Evolutionary conservation across 2,888 invertebrate species (phyloP).

Genomic region (Pristionchus entomophagus): DNA sequence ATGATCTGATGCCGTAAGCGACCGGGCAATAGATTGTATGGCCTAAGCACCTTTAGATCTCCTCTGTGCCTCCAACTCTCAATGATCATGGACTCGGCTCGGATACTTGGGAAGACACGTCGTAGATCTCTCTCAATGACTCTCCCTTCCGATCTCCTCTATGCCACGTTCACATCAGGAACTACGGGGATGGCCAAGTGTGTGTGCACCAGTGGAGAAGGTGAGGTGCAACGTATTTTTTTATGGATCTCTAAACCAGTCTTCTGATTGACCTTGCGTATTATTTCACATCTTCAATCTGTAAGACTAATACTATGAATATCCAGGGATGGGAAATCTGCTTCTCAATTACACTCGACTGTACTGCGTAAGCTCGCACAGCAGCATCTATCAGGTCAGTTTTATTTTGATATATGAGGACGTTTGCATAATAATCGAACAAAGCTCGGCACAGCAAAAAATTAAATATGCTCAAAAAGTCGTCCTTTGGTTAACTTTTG

Average conservation of each 20-base stretch:
- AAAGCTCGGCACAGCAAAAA: too few relatives aligned
- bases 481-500: too few relatives aligned
- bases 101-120: not conserved
- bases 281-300: too few relatives aligned
- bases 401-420: not conserved
- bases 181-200: slow-evolving; percentile 70
- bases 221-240: too few relatives aligned
- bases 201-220: slow-evolving; percentile 58
- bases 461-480: too few relatives aligned
- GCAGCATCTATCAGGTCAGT: slow-evolving; percentile 63
- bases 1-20: not conserved
- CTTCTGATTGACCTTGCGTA: too few relatives aligned
- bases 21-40: not conserved
- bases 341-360: slow-evolving; percentile 57
- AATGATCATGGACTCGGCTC: not conserved
- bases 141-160: slow-evolving; percentile 52
- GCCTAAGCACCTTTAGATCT: not conserved
- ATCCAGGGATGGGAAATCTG: slow-evolving; percentile 63
- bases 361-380: slow-evolving; percentile 53
- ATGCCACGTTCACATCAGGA: slow-evolving; percentile 70
- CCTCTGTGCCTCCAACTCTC: not conserved
- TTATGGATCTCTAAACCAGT: too few relatives aligned
- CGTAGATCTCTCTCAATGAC: not conserved
- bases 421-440: too few relatives aligned
- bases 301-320: not conserved